phyloP scores from a whole-genome alignment of 2,113 vertebrate genomes.

The Campylorhamphus procurvoides region DNA sequence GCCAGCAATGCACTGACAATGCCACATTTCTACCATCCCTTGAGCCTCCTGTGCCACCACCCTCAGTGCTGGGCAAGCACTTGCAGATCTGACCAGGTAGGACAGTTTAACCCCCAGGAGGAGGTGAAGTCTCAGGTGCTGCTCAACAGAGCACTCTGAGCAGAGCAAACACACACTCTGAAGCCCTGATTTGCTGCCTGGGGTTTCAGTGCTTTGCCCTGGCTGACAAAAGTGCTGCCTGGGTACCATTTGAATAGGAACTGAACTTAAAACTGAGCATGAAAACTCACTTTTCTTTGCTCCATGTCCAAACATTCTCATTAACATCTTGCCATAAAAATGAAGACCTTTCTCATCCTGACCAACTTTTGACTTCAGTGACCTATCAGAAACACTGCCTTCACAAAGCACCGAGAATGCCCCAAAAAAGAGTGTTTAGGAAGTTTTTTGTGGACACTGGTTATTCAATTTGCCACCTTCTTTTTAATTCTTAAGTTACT shows the following conservation, averaged over 20 bases:
- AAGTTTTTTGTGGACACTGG: not conserved
- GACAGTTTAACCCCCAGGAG: not conserved
- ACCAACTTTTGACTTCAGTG: not conserved
- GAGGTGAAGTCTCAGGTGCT: not conserved
- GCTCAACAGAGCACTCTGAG: not conserved
- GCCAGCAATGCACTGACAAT: not conserved
- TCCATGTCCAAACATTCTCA: not conserved
- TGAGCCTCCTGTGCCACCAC: not conserved
- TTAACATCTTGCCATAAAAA: not conserved
- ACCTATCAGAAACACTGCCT: not conserved
- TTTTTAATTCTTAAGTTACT: not conserved
- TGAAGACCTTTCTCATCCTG: not conserved
- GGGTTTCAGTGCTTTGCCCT: not conserved
- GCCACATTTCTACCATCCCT: not conserved
- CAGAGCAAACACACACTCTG: not conserved
- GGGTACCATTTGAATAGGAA: not conserved
- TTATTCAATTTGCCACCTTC: not conserved
- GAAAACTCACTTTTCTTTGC: not conserved
- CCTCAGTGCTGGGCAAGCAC: not conserved
- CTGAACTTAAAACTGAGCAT: not conserved
- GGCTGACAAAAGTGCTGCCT: not conserved
- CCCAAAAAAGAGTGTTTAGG: not conserved
- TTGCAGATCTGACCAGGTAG: not conserved
- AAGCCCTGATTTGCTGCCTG: not conserved
- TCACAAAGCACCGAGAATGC: not conserved